Evolutionary conservation across 2,797 vertebrate genomes (phyloP), one percentile per base, ranked within the genome.

Genomic region (Alectoris magna): DNA sequence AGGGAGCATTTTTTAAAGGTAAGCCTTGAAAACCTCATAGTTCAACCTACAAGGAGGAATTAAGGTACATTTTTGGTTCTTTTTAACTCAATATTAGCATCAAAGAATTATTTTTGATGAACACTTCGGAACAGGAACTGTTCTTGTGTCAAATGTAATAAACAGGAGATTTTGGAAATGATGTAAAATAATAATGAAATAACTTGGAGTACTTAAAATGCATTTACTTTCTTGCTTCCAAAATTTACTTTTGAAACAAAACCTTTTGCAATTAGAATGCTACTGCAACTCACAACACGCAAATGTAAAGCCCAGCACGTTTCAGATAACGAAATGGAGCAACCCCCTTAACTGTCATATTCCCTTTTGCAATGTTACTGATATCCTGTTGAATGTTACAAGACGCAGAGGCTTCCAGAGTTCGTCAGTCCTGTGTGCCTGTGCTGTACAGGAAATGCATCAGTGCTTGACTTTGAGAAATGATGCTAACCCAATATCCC

Each of bases 391-490:
- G 53, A 36, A 62, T 48, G 38, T 67, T 24, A 12, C 14, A 71
- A 38, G 14, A 56, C 34, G 34, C 77, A 82, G 41, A 78, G 9
- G 17, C 34, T 86, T 53, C 63, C 22, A 41, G 64, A 66, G 51
- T 6, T 31, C 0, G 1, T 17, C 27, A 38, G 12, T 48, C 31
- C 64, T 72, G 15, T 41, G 27, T 1, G 1, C 6, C 27, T 17
- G 11, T 51, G 34, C 63, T 72, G 13, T 34, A 29, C 1, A 1
- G 44, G 36, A 76, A 39, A n/a, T 0, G 0, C 38, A 58, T 14
- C 19, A 43, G n/a, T 16, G 22, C 56, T 67, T 2, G 0, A 1
- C 14, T 6, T 69, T 44, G 18, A 58, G 46, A 15, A 88, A 74
- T 26, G 26, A 38, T 55, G 31, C 53, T 48, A 78, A 58, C 55